phyloP scores from a whole-genome alignment of 2,797 vertebrate species.

The Pseudotriccus pelzelni region DNA sequence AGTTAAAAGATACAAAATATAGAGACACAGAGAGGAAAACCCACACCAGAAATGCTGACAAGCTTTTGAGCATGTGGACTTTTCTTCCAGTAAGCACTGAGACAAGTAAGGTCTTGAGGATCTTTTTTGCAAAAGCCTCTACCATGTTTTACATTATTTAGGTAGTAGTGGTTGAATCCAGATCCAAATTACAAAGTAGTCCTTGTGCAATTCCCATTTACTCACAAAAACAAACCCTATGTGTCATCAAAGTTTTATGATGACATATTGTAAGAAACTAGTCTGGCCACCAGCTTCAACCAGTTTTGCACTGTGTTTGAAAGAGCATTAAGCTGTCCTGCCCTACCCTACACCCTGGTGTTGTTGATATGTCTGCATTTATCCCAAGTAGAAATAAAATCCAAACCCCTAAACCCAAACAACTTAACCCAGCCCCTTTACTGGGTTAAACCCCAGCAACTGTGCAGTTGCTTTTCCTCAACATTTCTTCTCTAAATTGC shows the following conservation, averaged over 20 bases:
- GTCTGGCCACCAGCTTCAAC: background rate
- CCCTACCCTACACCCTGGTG: background rate
- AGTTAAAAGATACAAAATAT: background rate
- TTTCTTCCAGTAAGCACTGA: background rate
- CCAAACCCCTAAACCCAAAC: background rate
- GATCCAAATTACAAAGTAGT: background rate
- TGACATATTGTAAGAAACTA: background rate
- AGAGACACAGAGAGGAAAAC: background rate
- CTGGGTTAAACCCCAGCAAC: background rate
- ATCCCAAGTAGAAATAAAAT: background rate
- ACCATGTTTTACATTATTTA: background rate
- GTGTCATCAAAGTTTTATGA: background rate
- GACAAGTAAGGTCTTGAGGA: background rate
- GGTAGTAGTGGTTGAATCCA: background rate
- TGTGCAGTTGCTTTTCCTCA: background rate
- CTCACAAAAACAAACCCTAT: fast-evolving
- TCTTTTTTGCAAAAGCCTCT: background rate
- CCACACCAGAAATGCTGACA: background rate
- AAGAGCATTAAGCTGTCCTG: background rate
- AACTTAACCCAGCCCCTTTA: background rate
- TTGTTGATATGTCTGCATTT: background rate
- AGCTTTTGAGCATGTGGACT: background rate
- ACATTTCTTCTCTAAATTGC: background rate
- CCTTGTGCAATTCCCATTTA: background rate
- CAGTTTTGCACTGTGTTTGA: background rate